These are phyloP conservation scores for Selene dorsalis DNA, from an alignment of 2,797 vertebrate species.

Conservation along the genomic window DNA sequence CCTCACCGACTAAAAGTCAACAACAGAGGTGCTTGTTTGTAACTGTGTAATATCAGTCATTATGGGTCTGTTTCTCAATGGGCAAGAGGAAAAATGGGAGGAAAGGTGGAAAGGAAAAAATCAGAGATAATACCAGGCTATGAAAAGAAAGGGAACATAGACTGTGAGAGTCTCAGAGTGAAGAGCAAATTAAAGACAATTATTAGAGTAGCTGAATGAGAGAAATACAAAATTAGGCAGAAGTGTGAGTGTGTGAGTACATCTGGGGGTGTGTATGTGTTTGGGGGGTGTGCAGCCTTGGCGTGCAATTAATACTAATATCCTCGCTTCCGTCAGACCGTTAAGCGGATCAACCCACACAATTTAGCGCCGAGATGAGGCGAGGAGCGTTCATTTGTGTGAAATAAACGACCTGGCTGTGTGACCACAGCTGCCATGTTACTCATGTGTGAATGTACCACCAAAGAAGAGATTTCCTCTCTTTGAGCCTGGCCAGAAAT, in stretches of 20 bases:
- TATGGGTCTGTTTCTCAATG: background rate
- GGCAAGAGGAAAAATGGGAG: background rate
- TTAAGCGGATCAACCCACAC: slow-evolving; percentile 70
- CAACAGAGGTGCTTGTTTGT: slow-evolving; percentile 14
- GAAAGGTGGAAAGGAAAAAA: background rate
- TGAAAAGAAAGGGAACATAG: background rate
- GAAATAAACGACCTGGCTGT: slow-evolving; percentile 55
- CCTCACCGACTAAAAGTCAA: background rate
- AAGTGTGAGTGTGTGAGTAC: slow-evolving; percentile 13
- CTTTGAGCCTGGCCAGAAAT: slow-evolving; percentile 1
- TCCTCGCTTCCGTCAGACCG: slow-evolving; percentile 47
- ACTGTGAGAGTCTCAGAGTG: background rate
- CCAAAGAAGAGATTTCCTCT: slow-evolving; percentile 28
- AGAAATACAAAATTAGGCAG: background rate
- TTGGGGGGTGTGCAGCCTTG: background rate
- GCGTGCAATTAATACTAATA: slow-evolving; percentile 70
- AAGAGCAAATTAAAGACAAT: slow-evolving; percentile 24
- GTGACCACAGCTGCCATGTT: slow-evolving; percentile 58
- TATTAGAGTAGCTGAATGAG: background rate
- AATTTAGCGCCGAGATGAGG: slow-evolving; percentile 57
- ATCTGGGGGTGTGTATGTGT: slow-evolving; percentile 1
- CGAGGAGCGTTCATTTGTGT: slow-evolving; percentile 51
- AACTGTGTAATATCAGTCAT: background rate
- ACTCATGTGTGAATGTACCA: slow-evolving; percentile 40
- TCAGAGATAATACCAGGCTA: background rate